phyloP scores from a whole-genome alignment of 1,140 invertebrate genomes.

The Trypoxylus dichotomus region DNA sequence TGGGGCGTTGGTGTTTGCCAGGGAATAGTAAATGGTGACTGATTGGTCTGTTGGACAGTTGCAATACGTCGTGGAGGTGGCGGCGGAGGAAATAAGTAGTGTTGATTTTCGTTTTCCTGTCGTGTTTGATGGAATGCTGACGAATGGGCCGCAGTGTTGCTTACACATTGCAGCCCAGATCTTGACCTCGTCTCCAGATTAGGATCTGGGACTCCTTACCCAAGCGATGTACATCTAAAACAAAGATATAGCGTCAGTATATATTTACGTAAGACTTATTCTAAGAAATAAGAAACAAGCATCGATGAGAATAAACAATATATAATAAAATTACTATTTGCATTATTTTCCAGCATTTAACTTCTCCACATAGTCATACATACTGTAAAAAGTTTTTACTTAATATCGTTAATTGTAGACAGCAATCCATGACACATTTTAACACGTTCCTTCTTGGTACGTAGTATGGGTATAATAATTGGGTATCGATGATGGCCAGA shows the following conservation, averaged over 20 bases:
- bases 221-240: conserved; percentile 3
- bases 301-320: too few species aligned
- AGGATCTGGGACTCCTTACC: conserved; percentile 11
- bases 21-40: not conserved
- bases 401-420: too few species aligned
- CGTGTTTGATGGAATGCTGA: conserved; percentile 43
- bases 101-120: conserved; percentile 29
- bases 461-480: too few species aligned
- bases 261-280: too few species aligned
- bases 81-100: conserved; percentile 30
- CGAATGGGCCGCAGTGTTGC: conserved; percentile 42
- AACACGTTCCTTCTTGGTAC: too few species aligned
- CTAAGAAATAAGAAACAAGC: too few species aligned
- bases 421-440: too few species aligned
- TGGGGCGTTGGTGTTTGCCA: not conserved
- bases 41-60: not conserved
- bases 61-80: conserved; percentile 12
- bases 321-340: too few species aligned
- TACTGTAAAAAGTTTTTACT: too few species aligned
- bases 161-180: conserved; percentile 44
- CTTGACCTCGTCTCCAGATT: conserved; percentile 38
- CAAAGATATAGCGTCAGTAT: not conserved
- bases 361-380: too few species aligned
- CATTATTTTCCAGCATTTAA: too few species aligned
- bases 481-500: too few species aligned